Evolutionary conservation across 2,113 vertebrate genomes (phyloP), one percentile per base, ranked within the genome.

Genomic region (Tachuris rubrigastra): DNA sequence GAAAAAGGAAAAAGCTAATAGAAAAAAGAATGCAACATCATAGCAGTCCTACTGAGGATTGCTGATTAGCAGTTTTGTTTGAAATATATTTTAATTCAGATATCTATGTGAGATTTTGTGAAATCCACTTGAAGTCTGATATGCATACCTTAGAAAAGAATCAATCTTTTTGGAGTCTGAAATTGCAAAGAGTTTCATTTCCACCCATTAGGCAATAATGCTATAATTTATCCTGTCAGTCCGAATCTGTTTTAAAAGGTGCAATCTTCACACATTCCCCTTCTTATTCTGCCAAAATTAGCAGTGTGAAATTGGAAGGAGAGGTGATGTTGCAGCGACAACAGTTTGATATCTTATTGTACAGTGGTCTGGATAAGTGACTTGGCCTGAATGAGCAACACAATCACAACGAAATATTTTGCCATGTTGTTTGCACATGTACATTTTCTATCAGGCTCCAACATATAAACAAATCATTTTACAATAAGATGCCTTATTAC

Each of bases 331-430:
- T 58, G 79, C 6, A 0, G 39, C 31, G 49, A 59, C 60, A 94
- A 42, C 22, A 31, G 11, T 67, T 65, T 91, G 87, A 87, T 53
- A 87, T 41, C 66, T 67, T 75, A 27, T 47, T 68, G 74, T 82
- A 79, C 33, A 56, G 28, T 72, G 71, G 74, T 65, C 60, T 41
- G 17, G 19, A 12, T 65, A 85, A 85, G 41, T 59, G n/a, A 56
- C 31, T 75, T 1, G 11, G 31, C 20, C 71, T 69, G 44, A 82
- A 53, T 6, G 41, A 89, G 14, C 25, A 83, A 49, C 8, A 41
- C 0, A 0, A 55, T 49, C 0, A 0, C 50, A 42, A 72, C 59
- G 39, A 75, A 85, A 15, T 35, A 39, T n/a, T 42, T 85, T 73
- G n/a, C 33, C 53, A 9, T 13, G 30, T 35, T 25, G n/a, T 86